A percentile compares a stretch with the other conserved stretches of the same genome.
phyloP scores from a whole-genome alignment of 2,888 invertebrate species.

The Ornithoptera priamus region DNA sequence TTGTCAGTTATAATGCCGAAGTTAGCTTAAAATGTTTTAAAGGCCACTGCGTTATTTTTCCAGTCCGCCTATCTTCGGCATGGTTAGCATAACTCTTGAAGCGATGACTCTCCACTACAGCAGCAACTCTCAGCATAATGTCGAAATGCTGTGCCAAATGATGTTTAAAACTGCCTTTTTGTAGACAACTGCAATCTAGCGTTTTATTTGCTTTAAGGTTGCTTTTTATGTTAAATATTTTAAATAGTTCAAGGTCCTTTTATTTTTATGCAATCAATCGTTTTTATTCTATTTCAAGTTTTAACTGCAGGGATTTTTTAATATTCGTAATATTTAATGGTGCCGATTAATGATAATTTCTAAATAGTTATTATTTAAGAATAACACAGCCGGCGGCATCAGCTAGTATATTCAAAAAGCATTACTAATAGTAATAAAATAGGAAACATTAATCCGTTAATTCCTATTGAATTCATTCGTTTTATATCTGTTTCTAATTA shows the following conservation, averaged over 20 bases:
- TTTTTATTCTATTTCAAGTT: slow-evolving; percentile 1
- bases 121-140: slow-evolving; percentile 28
- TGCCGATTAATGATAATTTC: no score
- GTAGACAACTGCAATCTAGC: slow-evolving; percentile 7
- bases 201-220: slow-evolving; percentile 13
- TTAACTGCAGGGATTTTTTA: not conserved
- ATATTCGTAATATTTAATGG: not conserved
- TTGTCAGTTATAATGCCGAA: not conserved
- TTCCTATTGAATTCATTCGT: no score
- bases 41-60: slow-evolving; percentile 5
- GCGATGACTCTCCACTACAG: slow-evolving; percentile 26
- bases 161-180: slow-evolving; percentile 24
- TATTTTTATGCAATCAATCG: not conserved
- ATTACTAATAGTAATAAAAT: no score
- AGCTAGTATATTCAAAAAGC: no score
- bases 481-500: no score
- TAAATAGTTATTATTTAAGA: no score
- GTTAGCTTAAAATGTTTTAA: slow-evolving; percentile 6
- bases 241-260: not conserved
- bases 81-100: slow-evolving; percentile 28
- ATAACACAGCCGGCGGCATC: no score
- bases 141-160: slow-evolving; percentile 26
- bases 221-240: not conserved
- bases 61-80: slow-evolving; percentile 19
- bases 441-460: no score